These are phyloP conservation scores for Leucophora obtusa DNA, from an alignment of 2,888 invertebrate species.

Conservation along the genomic window DNA sequence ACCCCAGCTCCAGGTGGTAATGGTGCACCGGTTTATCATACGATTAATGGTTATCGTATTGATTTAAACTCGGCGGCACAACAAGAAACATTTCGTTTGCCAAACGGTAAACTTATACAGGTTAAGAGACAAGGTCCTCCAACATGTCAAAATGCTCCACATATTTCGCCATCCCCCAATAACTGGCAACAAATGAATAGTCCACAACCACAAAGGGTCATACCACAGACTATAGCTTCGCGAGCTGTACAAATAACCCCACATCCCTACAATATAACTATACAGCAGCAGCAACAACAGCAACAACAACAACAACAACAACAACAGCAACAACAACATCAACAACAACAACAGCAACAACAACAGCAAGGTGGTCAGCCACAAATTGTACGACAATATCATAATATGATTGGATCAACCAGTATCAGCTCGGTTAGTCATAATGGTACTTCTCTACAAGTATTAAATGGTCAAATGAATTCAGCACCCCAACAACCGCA, in stretches of 20 bases:
- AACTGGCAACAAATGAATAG: constrained; percentile 61
- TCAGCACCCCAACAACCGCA: constrained; percentile 28
- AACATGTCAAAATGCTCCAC: constrained; percentile 27
- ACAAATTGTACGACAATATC: constrained; percentile 70
- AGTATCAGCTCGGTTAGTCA: constrained; percentile 51
- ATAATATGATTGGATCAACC: constrained; percentile 57
- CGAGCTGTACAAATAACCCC: constrained; percentile 66
- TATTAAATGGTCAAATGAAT: constrained; percentile 64
- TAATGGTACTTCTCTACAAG: constrained; percentile 65
- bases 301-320: constrained; percentile 60
- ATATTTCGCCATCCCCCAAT: constrained; percentile 50
- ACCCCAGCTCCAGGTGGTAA: constrained; percentile 67
- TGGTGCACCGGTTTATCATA: constrained; percentile 77
- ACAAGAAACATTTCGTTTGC: constrained; percentile 78
- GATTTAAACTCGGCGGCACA: constrained; percentile 79
- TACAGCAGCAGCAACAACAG: constrained; percentile 67
- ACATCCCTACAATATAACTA: constrained; percentile 61
- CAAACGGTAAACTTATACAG: constrained; percentile 78
- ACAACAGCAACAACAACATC: constrained; percentile 68
- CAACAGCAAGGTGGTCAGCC: constrained; percentile 56
- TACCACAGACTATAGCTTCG: constrained; percentile 57
- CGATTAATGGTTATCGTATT: constrained; percentile 78
- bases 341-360: constrained; percentile 62
- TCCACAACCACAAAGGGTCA: constrained; percentile 54
- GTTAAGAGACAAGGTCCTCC: constrained; percentile 76